Evolutionary conservation across 2,888 invertebrate genomes (phyloP).

Genomic region (Spodoptera littoralis): DNA sequence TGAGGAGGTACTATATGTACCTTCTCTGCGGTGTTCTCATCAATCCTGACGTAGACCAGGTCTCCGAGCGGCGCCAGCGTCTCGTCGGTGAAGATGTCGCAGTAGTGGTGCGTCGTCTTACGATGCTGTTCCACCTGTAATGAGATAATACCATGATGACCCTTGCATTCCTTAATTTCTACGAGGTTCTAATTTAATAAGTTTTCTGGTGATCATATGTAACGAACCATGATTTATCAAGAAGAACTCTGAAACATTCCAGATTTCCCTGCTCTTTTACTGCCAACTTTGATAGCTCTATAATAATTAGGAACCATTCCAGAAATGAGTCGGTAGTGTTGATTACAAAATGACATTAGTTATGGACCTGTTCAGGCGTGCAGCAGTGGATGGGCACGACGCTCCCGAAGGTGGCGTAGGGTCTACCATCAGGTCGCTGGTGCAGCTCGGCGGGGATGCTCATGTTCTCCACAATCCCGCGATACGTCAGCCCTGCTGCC

Average conservation of each 20-base stretch:
- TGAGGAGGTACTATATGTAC: conserved; percentile 51
- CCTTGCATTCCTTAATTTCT: neutral
- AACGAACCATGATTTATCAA: no score
- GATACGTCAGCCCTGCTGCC: conserved; percentile 60
- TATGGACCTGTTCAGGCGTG: conserved; percentile 70
- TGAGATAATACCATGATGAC: neutral
- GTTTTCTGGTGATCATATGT: no score
- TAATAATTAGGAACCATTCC: no score
- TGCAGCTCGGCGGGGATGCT: conserved; percentile 78
- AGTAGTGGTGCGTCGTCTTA: conserved; percentile 79
- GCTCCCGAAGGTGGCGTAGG: conserved; percentile 73
- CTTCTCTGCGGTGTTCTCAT: conserved; percentile 80
- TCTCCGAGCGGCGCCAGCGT: conserved; percentile 78
- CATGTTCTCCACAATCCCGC: conserved; percentile 78
- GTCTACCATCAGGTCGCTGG: conserved; percentile 67
- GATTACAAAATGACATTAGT: no score
- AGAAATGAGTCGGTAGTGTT: no score
- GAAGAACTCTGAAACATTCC: no score
- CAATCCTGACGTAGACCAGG: conserved; percentile 79
- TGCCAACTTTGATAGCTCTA: no score
- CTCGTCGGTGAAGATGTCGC: conserved; percentile 79
- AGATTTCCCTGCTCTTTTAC: no score
- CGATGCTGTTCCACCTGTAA: conserved; percentile 66
- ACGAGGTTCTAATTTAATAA: neutral
- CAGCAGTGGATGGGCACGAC: conserved; percentile 81